Evolutionary conservation across 2,113 vertebrate species (phyloP).

Genomic region (Lanius ludovicianus): DNA sequence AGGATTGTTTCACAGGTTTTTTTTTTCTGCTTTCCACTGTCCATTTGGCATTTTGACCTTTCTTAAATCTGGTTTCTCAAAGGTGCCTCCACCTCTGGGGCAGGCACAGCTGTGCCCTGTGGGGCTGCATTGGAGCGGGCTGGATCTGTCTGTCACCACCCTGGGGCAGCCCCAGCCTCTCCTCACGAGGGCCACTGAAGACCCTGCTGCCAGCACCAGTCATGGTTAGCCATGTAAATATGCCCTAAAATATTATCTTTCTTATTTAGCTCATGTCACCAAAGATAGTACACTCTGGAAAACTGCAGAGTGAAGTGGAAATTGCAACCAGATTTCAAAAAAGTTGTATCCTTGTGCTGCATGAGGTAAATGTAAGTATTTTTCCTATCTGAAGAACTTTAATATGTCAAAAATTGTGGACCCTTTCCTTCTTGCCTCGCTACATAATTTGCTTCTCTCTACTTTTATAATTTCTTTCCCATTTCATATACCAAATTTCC

Average conservation of each 20-base stretch:
- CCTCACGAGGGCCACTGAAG: not conserved
- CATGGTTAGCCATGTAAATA: not conserved
- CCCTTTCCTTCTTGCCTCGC: not conserved
- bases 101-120: accelerated
- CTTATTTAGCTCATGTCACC: not conserved
- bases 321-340: not conserved
- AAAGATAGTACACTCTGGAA: not conserved
- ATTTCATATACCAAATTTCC: not conserved
- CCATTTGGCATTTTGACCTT: not conserved
- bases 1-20: not conserved
- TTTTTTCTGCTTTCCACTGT: not conserved
- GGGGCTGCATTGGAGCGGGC: accelerated
- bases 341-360: not conserved
- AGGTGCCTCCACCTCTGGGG: not conserved
- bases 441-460: not conserved
- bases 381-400: not conserved
- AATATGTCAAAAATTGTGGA: not conserved
- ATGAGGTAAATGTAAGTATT: not conserved
- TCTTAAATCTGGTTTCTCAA: not conserved
- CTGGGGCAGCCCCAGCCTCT: accelerated
- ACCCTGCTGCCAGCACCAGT: accelerated
- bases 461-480: not conserved
- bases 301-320: not conserved
- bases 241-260: not conserved
- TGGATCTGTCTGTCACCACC: accelerated